Conservation (phyloP, 2,888 invertebrate genomes). For the Uloborus plumipes region DNA sequence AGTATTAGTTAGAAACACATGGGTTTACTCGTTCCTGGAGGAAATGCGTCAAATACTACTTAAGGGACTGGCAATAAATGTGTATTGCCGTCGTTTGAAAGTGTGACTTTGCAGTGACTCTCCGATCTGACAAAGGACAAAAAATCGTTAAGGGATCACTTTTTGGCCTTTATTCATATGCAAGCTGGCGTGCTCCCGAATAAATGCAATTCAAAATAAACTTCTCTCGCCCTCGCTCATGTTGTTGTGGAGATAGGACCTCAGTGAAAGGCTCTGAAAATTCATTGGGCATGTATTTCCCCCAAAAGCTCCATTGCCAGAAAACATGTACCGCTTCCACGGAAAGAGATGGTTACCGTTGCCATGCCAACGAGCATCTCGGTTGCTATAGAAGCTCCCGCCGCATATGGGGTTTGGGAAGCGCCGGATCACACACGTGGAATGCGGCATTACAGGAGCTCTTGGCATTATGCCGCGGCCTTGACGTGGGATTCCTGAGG, state of each 20-base stretch:
- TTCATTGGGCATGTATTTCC: slow-evolving; percentile 35
- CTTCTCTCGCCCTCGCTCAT: slow-evolving; percentile 29
- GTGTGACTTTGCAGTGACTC: no score
- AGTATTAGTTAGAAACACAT: no score
- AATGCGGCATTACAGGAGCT: slow-evolving; percentile 15
- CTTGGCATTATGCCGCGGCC: slow-evolving; percentile 28
- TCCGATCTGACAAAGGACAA: no score
- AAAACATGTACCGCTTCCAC: slow-evolving; percentile 47
- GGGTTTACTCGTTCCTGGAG: no score
- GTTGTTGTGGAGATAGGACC: slow-evolving; percentile 36
- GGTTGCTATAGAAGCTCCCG: slow-evolving; percentile 44
- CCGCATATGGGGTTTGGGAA: slow-evolving; percentile 33
- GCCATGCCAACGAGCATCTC: slow-evolving; percentile 50
- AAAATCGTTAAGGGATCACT: no score
- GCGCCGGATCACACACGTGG: slow-evolving; percentile 36
- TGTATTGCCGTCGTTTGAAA: no score
- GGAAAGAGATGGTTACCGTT: slow-evolving; percentile 45
- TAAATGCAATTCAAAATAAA: slow-evolving; percentile 21
- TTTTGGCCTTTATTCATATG: no score
- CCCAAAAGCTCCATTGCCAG: slow-evolving; percentile 33
- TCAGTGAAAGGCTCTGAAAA: slow-evolving; percentile 14
- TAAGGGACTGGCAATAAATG: no score
- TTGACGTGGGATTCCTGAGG: no score
- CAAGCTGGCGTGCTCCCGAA: no score
- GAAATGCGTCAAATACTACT: no score